Base-by-base conservation (phyloP, 2,888 invertebrate genomes). In the Mesorhabditis spiculigera region DNA sequence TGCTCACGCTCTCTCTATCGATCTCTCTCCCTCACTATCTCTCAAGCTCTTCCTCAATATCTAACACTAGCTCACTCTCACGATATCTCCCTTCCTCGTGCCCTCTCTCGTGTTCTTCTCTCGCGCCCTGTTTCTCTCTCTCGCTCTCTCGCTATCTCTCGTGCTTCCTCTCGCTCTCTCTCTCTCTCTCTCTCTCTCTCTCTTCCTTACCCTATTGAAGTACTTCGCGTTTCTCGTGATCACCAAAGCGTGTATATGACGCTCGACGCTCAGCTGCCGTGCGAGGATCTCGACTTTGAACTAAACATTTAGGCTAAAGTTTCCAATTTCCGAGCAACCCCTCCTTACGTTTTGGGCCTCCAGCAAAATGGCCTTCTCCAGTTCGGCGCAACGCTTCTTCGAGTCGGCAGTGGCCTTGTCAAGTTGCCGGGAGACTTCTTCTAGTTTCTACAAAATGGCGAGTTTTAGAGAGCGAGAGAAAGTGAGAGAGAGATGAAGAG, bases 401-500 rank as follows among this genome's bases (percentile, higher is more conserved):
- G 58, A 50, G 1, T 50, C 58, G 58, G 8, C n/a, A n/a, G n/a
- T 50, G 8, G 58, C 58, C n/a, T 50, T 50, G n/a, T 50, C 58
- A n/a, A 50, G 58, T 10, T 13, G 58, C 8, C n/a, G 8, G 10
- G 58, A 10, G n/a, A 50, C 58, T 50, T 50, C 58, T 50, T 50
- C 58, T 50, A 50, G 8, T 3, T 50, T 50, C 58, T 50, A n/a
- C 8, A 50, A 50, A 50, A 50, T 1, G 58, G n/a, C 8, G 58
- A 13, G n/a, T 13, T 13, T 10, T 50, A 50, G n/a, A n/a, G 58
- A 50, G n/a, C 8, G 58, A 13, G n/a, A 50, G 58, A 50, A 50
- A 50, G 58, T 50, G n/a, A 50, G 58, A 50, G 58, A 50, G n/a
- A 50, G 58, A 50, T n/a, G n/a, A n/a, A 50, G 58, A 50, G 58